A percentile compares a stretch with the other conserved stretches of the same genome.
Evolutionary conservation across 2,113 vertebrate species (phyloP).

Genomic region (Macrotus californicus): DNA sequence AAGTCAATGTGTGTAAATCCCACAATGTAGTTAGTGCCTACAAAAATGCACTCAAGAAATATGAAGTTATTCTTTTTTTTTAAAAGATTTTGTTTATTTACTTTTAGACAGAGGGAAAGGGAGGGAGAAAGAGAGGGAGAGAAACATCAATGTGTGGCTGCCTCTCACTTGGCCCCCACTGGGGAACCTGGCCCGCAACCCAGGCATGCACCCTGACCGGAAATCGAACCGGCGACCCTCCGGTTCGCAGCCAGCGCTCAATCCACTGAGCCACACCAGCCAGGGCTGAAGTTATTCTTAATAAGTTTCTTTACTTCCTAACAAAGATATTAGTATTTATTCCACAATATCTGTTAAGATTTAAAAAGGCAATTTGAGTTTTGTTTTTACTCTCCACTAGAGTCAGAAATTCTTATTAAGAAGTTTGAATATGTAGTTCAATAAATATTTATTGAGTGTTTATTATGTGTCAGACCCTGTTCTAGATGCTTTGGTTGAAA

Average conservation of each 20-base stretch:
- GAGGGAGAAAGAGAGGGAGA: too few relatives aligned
- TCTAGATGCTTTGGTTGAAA: not conserved
- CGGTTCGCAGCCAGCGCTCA: too few relatives aligned
- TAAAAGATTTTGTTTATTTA: too few relatives aligned
- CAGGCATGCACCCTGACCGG: too few relatives aligned
- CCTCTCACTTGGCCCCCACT: too few relatives aligned
- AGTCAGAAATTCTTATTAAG: not conserved
- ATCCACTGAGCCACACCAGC: too few relatives aligned
- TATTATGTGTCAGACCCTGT: not conserved
- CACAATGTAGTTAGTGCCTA: not conserved
- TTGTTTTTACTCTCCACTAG: not conserved
- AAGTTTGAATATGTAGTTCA: not conserved
- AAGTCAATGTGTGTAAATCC: not conserved
- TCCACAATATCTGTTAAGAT: not conserved
- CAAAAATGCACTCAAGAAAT: not conserved
- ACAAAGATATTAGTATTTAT: not conserved
- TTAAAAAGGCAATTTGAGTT: not conserved
- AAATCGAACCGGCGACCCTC: too few relatives aligned
- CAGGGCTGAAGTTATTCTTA: not conserved
- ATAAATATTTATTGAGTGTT: slow-evolving; percentile 1
- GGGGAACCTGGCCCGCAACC: too few relatives aligned
- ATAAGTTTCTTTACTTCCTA: not conserved
- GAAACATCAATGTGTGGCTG: too few relatives aligned
- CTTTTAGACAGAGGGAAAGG: too few relatives aligned
- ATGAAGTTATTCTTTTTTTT: not conserved